A percentile compares a stretch with the other conserved stretches of the same genome.
phyloP scores from a whole-genome alignment of 2,888 invertebrate species.

The Thelaira solivaga region DNA sequence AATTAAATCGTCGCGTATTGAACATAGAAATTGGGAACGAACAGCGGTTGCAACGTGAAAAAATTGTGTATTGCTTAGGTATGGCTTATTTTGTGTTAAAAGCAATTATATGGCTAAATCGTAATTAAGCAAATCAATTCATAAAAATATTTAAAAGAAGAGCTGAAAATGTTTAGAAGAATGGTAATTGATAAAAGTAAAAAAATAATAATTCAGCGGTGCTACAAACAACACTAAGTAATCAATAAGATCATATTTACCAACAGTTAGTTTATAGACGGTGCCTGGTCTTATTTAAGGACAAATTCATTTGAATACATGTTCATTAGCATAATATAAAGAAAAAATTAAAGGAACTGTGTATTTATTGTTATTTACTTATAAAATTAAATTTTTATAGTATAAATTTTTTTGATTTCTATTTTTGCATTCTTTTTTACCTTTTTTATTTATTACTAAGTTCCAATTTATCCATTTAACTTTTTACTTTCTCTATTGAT shows the following conservation, averaged over 20 bases:
- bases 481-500: too few relatives aligned
- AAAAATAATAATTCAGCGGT: too few relatives aligned
- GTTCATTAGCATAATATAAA: neutral
- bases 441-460: slow-evolving; percentile 14
- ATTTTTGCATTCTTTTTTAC: neutral
- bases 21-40: slow-evolving; percentile 91
- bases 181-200: too few relatives aligned
- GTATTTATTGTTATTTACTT: slow-evolving; percentile 19
- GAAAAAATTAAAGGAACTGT: neutral
- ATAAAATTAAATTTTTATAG: neutral
- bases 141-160: neutral
- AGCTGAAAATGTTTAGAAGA: neutral
- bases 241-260: slow-evolving; percentile 20
- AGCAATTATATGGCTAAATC: slow-evolving; percentile 88
- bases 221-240: slow-evolving; percentile 2
- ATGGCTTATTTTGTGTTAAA: slow-evolving; percentile 91
- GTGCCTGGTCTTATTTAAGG: slow-evolving; percentile 26
- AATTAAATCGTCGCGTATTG: slow-evolving; percentile 90
- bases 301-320: neutral
- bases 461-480: too few relatives aligned
- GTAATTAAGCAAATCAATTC: slow-evolving; percentile 75
- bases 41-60: slow-evolving; percentile 90
- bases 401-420: neutral
- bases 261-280: slow-evolving; percentile 42
- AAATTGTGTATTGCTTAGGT: slow-evolving; percentile 89